Percentiles rank a stretch among this genome's conserved stretches.
Conservation (phyloP, 2,888 invertebrate genomes). For the Epistrophe grossulariae region DNA sequence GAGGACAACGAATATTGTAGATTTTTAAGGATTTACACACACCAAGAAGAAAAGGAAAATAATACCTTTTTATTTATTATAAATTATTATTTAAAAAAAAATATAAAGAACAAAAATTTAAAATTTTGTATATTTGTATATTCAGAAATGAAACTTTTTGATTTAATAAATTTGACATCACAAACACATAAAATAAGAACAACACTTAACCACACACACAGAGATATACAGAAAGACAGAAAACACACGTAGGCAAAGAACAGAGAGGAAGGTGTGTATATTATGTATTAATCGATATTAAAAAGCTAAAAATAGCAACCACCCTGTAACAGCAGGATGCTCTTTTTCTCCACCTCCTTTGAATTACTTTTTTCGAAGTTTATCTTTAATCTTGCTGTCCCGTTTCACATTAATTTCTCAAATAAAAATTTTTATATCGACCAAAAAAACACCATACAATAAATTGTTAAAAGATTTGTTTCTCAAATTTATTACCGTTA, state of each 20-base stretch:
- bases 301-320: conserved; percentile 72
- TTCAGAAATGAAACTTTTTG: conserved; percentile 47
- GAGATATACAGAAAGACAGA: conserved; percentile 19
- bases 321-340: conserved; percentile 73
- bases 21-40: conserved; percentile 31
- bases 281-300: conserved; percentile 74
- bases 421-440: background rate
- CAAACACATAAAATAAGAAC: conserved; percentile 54
- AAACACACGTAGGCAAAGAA: conserved; percentile 50
- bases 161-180: conserved; percentile 61
- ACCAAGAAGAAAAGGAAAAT: conserved; percentile 31
- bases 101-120: conserved; percentile 24
- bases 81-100: background rate
- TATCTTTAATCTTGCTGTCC: background rate
- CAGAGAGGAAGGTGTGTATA: conserved; percentile 54
- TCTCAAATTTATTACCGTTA: conserved; percentile 58
- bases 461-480: background rate
- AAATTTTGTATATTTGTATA: conserved; percentile 36
- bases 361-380: conserved; percentile 43
- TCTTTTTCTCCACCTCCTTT: conserved; percentile 58
- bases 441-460: conserved; percentile 3
- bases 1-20: background rate
- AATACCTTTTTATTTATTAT: conserved; percentile 1
- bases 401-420: conserved; percentile 15
- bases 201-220: background rate